These are phyloP conservation scores for Ivindomyrus marchei DNA, from an alignment of 2,113 vertebrate species.

Conservation along the genomic window DNA sequence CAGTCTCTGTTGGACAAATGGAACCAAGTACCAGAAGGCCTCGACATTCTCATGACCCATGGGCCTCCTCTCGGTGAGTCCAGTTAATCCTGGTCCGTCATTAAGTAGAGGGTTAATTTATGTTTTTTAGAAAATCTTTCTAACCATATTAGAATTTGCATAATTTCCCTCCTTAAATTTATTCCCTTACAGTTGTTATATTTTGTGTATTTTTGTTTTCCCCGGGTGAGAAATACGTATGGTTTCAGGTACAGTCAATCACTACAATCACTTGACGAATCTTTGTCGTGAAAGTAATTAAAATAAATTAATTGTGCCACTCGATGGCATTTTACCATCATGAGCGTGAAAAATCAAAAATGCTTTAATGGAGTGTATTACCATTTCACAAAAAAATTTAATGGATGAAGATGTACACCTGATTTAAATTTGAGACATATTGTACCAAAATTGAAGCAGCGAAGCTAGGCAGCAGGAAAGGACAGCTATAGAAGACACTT, in stretches of 20 bases:
- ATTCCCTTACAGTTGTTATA: not conserved
- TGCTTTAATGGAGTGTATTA: not conserved
- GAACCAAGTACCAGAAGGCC: conserved; percentile 93
- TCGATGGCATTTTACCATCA: not conserved
- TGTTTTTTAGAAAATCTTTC: not conserved
- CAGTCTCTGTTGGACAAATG: conserved; percentile 98
- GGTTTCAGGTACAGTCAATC: not conserved
- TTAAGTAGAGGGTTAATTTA: conserved; percentile 9
- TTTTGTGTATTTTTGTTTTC: conserved; percentile 6
- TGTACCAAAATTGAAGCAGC: not conserved
- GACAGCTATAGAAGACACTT: not conserved
- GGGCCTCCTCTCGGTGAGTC: conserved; percentile 93
- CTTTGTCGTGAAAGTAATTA: not conserved
- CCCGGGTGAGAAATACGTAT: not conserved
- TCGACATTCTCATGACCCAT: conserved; percentile 98
- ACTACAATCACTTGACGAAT: not conserved
- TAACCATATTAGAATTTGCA: not conserved
- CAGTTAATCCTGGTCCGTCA: conserved; percentile 37
- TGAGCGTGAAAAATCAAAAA: not conserved
- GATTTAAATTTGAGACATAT: not conserved
- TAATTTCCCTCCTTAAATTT: conserved; percentile 8
- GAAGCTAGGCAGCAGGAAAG: not conserved
- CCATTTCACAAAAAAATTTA: not conserved
- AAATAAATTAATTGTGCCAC: not conserved
- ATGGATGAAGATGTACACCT: not conserved